Evolutionary conservation across 2,113 vertebrate genomes (phyloP), one percentile per base, ranked within the genome.

Genomic region (Pachypanchax playfairii): DNA sequence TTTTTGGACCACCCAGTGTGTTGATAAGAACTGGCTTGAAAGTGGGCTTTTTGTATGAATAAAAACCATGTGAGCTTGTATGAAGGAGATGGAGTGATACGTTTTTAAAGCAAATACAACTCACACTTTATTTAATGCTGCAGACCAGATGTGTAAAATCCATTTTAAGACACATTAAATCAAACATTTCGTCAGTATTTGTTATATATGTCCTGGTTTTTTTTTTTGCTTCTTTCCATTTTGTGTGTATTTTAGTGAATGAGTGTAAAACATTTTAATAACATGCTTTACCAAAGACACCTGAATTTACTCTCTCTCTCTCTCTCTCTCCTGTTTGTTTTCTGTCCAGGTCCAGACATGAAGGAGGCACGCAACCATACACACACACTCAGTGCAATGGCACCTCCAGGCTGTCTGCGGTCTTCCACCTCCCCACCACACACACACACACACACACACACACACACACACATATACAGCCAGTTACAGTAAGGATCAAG

Each of bases 311-410:
- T 47, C 43, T 38, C 26, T 89, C 65, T 77, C 12, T 47, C 10
- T 26, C 14, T 25, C 13, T 82, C 52, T 82, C 22, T 28, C 70
- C 46, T 82, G 74, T 82, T 87, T 85, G 70, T 82, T 85, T 80
- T 83, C 74, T 83, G 46, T 44, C 70, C 82, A 87, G 84, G 83
- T 86, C 80, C 85, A 89, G 81, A 87, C 79, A 74, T 60, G 86
- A 82, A 72, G 64, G 68, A 87, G 82, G 65, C 79, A 54, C 15
- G 15, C 75, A 67, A 58, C 17, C 41, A 18, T 47, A 49, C 76
- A 56, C 50, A 66, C 68, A 75, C 48, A 38, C 38, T 72, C 58
- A 58, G 50, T 25, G 25, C 33, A 41, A 58, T 10, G 72, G 74
- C 78, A 84, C 76, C 76, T 61, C 29, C 36, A 75, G 78, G 68